A percentile compares a stretch with the other conserved stretches of the same genome.
Evolutionary conservation across 2,797 vertebrate species (phyloP).

Genomic region (Clarias fuscus): DNA sequence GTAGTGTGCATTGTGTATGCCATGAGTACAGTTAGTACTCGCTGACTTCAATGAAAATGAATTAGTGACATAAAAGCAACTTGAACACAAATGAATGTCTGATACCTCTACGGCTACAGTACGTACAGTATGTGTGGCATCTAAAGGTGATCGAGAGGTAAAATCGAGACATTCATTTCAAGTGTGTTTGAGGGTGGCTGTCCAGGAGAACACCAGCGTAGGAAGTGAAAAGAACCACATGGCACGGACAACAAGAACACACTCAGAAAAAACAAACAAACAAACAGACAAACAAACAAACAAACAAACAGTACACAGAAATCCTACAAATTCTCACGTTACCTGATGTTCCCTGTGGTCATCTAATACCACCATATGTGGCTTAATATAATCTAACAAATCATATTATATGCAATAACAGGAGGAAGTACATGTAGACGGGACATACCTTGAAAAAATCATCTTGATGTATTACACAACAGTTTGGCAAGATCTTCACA

Average conservation of each 20-base stretch:
- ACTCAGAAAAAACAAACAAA: slow-evolving; percentile 52
- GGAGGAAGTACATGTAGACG: background rate
- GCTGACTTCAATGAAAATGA: background rate
- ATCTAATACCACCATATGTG: slow-evolving; percentile 5
- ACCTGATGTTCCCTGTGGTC: slow-evolving; percentile 17
- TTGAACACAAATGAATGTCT: slow-evolving; percentile 49
- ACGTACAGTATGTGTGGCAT: background rate
- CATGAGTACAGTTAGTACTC: slow-evolving; percentile 11
- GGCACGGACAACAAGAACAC: slow-evolving; percentile 59
- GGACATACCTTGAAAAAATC: slow-evolving; percentile 93
- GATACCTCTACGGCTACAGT: background rate
- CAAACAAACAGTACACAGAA: slow-evolving; percentile 25
- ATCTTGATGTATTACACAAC: slow-evolving; percentile 94
- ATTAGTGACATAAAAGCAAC: slow-evolving; percentile 31
- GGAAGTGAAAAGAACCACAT: slow-evolving; percentile 69
- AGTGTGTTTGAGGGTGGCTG: slow-evolving; percentile 68
- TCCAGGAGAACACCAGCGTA: slow-evolving; percentile 80
- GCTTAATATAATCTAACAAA: background rate
- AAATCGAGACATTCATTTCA: slow-evolving; percentile 50
- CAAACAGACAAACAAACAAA: background rate
- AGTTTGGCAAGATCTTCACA: slow-evolving; percentile 84
- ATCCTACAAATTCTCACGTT: slow-evolving; percentile 38
- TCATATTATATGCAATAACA: background rate
- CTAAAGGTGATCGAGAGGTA: slow-evolving; percentile 19
- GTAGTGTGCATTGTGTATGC: background rate